phyloP scores from a whole-genome alignment of 2,113 vertebrate genomes.

The Motacilla alba region DNA sequence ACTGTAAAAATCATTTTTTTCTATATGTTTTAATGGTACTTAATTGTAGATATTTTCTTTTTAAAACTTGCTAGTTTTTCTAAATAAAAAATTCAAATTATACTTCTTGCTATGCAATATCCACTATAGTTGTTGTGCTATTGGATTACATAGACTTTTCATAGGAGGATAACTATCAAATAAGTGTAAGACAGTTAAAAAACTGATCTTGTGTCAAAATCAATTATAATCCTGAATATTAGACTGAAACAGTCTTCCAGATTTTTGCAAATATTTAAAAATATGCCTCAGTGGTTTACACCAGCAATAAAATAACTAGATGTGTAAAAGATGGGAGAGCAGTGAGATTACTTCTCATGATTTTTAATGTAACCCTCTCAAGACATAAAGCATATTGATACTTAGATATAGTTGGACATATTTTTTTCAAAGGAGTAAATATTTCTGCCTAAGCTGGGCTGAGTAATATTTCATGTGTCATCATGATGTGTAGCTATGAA shows the following conservation, averaged over 20 bases:
- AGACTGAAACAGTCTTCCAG: neutral
- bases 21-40: neutral
- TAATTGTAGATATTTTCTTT: neutral
- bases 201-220: neutral
- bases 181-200: neutral
- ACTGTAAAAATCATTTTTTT: neutral
- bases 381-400: neutral
- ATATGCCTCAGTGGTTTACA: neutral
- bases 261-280: neutral
- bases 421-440: neutral
- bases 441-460: neutral
- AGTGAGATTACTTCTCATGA: neutral
- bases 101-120: neutral
- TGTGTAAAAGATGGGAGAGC: neutral
- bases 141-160: neutral
- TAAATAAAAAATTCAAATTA: neutral
- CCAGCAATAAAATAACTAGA: neutral
- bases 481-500: neutral
- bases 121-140: rapidly evolving
- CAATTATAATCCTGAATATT: neutral
- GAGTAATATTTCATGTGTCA: neutral
- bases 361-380: neutral
- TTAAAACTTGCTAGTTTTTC: neutral
- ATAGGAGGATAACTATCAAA: neutral
- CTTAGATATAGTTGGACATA: neutral